These are phyloP conservation scores for Aphidius ervi DNA, from an alignment of 1,140 invertebrate genomes.

Conservation along the genomic window DNA sequence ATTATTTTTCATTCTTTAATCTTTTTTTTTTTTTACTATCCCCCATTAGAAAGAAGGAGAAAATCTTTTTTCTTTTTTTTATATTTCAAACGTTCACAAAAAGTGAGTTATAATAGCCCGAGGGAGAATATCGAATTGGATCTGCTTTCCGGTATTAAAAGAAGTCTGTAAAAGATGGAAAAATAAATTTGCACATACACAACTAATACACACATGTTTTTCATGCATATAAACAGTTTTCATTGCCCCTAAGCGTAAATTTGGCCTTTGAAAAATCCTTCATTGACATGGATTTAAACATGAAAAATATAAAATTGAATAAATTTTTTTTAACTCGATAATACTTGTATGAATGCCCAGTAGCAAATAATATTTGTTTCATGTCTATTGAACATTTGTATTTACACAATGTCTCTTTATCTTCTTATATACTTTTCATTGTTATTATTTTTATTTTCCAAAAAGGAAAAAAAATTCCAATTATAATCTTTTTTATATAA, in stretches of 20 bases:
- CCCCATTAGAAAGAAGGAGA: no score
- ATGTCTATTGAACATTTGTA: slow-evolving; percentile 19
- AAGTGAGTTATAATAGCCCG: slow-evolving; percentile 22
- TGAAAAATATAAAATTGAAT: slow-evolving; percentile 38
- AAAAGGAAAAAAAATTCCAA: no score
- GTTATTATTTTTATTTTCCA: no score
- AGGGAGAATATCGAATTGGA: slow-evolving; percentile 11
- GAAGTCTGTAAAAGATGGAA: slow-evolving; percentile 15
- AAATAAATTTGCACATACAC: slow-evolving; percentile 13
- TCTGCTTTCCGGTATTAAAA: slow-evolving; percentile 15
- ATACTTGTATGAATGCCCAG: slow-evolving; percentile 11
- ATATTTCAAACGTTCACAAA: slow-evolving; percentile 9
- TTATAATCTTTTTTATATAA: no score
- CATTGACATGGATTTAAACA: slow-evolving; percentile 27
- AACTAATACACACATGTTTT: background rate
- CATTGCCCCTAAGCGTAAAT: background rate
- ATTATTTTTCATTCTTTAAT: background rate
- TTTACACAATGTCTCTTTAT: slow-evolving; percentile 13
- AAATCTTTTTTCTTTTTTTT: background rate
- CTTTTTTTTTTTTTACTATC: no score
- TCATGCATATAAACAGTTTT: background rate
- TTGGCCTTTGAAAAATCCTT: background rate
- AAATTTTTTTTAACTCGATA: slow-evolving; percentile 34
- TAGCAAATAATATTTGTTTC: slow-evolving; percentile 22
- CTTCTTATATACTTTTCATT: slow-evolving; percentile 4